Conservation (phyloP, 1,140 invertebrate species). For the Hycleus cichorii region DNA sequence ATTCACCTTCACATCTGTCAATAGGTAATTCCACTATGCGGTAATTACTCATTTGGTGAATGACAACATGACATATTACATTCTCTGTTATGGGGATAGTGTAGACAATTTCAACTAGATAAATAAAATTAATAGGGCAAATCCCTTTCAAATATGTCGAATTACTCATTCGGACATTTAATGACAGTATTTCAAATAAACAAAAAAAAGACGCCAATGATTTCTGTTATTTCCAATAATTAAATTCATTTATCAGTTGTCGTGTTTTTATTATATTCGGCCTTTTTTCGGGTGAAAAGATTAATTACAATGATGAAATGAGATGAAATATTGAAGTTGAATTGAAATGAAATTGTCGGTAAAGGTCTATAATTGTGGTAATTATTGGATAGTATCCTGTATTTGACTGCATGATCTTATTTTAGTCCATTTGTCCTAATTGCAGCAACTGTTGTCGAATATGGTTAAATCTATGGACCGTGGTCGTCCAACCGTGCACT, state of each 20-base stretch:
- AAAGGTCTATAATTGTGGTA: slow-evolving; percentile 1
- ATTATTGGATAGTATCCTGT: slow-evolving; percentile 13
- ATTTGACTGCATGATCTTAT: slow-evolving; percentile 19
- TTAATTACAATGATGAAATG: too few relatives aligned
- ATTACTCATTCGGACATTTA: too few relatives aligned
- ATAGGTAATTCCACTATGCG: slow-evolving; percentile 28
- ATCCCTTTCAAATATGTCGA: slow-evolving; percentile 7
- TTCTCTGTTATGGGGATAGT: slow-evolving; percentile 24
- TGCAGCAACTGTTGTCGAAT: slow-evolving; percentile 18
- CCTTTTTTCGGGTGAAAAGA: too few relatives aligned
- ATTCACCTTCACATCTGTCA: slow-evolving; percentile 30
- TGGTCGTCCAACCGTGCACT: slow-evolving; percentile 17
- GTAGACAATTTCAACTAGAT: slow-evolving; percentile 23
- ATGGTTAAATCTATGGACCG: slow-evolving; percentile 3
- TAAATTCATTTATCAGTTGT: too few relatives aligned
- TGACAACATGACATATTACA: slow-evolving; percentile 30
- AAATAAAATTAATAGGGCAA: slow-evolving; percentile 21
- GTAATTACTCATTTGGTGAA: slow-evolving; percentile 33
- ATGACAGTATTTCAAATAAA: too few relatives aligned
- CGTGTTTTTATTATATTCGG: too few relatives aligned
- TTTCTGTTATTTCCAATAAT: too few relatives aligned
- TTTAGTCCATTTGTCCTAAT: slow-evolving; percentile 16
- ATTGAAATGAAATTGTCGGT: too few relatives aligned
- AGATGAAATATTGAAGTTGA: too few relatives aligned
- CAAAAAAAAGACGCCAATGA: too few relatives aligned